Evolutionary conservation across 2,797 vertebrate genomes (phyloP).

Genomic region (Salmo trutta): DNA sequence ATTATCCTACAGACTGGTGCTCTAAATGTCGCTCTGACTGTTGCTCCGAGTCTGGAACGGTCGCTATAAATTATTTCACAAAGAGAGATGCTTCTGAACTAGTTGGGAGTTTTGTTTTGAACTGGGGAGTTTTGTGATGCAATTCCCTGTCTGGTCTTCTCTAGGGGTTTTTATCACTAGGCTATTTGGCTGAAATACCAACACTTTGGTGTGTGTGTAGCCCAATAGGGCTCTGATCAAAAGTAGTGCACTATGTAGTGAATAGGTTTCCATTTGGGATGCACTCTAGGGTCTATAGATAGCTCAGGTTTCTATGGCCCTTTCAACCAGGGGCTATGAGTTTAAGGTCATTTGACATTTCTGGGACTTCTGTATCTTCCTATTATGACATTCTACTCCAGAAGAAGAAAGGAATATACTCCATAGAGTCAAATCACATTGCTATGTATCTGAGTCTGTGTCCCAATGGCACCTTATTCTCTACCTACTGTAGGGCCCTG

Average conservation of each 20-base stretch:
- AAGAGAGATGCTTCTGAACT: conserved; percentile 43
- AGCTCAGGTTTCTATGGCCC: conserved; percentile 25
- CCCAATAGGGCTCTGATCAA: conserved; percentile 1
- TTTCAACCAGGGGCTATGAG: conserved; percentile 27
- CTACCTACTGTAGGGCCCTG: not conserved
- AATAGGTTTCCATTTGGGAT: not conserved
- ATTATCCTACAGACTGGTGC: not conserved
- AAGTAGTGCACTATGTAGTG: conserved; percentile 22
- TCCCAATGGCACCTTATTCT: not conserved
- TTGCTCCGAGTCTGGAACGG: conserved; percentile 37
- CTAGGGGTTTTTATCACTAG: conserved; percentile 33
- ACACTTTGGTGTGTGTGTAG: not conserved
- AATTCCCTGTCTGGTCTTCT: conserved; percentile 40
- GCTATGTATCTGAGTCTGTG: not conserved
- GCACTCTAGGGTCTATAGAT: not conserved
- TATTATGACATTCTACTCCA: not conserved
- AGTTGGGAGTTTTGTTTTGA: no score
- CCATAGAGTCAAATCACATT: not conserved
- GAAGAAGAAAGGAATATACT: not conserved
- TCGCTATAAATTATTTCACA: conserved; percentile 50
- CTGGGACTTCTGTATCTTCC: conserved; percentile 41
- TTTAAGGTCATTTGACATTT: conserved; percentile 54
- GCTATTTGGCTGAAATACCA: conserved; percentile 12
- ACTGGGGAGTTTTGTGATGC: conserved; percentile 43
- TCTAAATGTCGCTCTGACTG: not conserved